phyloP scores from a whole-genome alignment of 2,797 vertebrate species.

The Synaphobranchus kaupii region DNA sequence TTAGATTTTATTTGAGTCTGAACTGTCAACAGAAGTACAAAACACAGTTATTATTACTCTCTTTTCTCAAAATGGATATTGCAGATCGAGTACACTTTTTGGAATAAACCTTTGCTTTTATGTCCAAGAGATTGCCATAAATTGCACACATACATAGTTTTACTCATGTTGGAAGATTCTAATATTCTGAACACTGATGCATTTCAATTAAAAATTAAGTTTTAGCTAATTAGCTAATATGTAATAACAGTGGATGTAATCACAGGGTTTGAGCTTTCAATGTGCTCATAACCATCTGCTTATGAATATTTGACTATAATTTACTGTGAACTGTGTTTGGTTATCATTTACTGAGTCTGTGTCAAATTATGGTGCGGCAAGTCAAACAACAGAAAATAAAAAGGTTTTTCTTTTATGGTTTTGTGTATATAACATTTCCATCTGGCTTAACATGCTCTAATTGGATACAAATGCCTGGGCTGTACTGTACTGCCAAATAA shows the following conservation, averaged over 20 bases:
- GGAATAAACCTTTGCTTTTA: too few species aligned
- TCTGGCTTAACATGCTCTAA: slow-evolving; percentile 76
- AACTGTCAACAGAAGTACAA: too few species aligned
- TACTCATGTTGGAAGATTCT: not conserved
- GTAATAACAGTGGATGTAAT: slow-evolving; percentile 48
- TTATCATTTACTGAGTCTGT: slow-evolving; percentile 64
- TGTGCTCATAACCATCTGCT: slow-evolving; percentile 63
- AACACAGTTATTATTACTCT: too few species aligned
- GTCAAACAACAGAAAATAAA: not conserved
- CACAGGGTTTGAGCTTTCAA: slow-evolving; percentile 60
- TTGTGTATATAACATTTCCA: slow-evolving; percentile 75
- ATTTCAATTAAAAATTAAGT: too few species aligned
- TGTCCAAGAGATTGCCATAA: too few species aligned
- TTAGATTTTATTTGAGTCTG: too few species aligned
- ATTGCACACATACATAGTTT: not conserved
- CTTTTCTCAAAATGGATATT: too few species aligned
- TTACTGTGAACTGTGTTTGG: too few species aligned
- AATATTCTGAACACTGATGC: not conserved
- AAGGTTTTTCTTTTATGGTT: slow-evolving; percentile 50
- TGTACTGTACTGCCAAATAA: slow-evolving; percentile 53
- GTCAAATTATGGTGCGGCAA: not conserved
- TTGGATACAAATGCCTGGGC: slow-evolving; percentile 77
- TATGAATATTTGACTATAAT: slow-evolving; percentile 63
- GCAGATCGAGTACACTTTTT: too few species aligned
- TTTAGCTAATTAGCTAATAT: too few species aligned